Percentiles rank a stretch among this genome's conserved stretches.
phyloP scores from a whole-genome alignment of 2,797 vertebrate genomes.

The Hypotaenidia philippensis region DNA sequence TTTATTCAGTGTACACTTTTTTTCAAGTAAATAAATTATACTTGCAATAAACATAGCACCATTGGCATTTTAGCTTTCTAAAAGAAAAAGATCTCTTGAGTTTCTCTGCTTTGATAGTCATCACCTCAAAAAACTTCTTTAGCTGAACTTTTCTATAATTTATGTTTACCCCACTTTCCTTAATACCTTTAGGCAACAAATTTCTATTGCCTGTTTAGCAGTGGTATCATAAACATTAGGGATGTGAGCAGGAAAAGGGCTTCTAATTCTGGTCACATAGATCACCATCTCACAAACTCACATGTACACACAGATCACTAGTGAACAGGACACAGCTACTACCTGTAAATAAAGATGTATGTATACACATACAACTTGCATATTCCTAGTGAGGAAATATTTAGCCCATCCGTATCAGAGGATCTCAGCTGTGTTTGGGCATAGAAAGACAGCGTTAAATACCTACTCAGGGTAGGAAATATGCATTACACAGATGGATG shows the following conservation, averaged over 20 bases:
- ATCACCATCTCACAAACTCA: neutral
- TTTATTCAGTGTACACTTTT: neutral
- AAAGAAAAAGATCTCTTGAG: neutral
- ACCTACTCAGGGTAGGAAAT: neutral
- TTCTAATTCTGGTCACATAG: neutral
- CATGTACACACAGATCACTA: neutral
- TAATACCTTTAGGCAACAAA: neutral
- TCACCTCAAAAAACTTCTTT: neutral
- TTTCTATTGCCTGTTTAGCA: neutral
- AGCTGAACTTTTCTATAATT: neutral
- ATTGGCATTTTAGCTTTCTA: neutral
- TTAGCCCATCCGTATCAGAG: neutral
- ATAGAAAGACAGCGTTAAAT: neutral
- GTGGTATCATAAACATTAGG: neutral
- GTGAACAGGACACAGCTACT: neutral
- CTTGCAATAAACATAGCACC: neutral
- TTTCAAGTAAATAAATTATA: neutral
- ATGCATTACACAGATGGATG: accelerated
- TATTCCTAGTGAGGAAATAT: neutral
- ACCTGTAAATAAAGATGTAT: neutral
- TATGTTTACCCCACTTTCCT: neutral
- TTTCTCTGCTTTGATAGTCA: neutral
- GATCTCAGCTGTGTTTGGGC: neutral
- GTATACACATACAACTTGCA: neutral
- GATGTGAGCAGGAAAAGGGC: neutral